A percentile compares a stretch with the other conserved stretches of the same genome.
phyloP scores from a whole-genome alignment of 2,888 invertebrate genomes.

The Ceraclea dissimilis region DNA sequence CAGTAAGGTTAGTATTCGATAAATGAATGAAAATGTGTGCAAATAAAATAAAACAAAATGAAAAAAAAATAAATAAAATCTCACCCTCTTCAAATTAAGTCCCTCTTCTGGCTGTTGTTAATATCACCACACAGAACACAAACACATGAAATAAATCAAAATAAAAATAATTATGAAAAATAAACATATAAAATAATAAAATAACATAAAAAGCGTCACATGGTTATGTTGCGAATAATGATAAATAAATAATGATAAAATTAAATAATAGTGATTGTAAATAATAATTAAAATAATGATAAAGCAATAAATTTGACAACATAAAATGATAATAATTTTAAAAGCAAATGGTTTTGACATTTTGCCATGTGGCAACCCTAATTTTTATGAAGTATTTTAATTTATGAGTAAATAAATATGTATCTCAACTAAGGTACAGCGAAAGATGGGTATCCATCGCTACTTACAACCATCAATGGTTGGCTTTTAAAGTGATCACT shows the following conservation, averaged over 20 bases:
- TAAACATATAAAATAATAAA: constrained; percentile 9
- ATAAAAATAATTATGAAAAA: constrained; percentile 16
- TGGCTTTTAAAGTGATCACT: too few relatives aligned
- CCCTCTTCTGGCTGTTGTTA: constrained; percentile 54
- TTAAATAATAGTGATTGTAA: background rate
- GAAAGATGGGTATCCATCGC: too few relatives aligned
- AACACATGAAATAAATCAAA: constrained; percentile 27
- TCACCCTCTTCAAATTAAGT: constrained; percentile 69
- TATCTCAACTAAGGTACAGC: too few relatives aligned
- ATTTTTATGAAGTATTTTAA: too few relatives aligned
- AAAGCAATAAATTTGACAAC: too few relatives aligned
- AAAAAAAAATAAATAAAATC: constrained; percentile 32
- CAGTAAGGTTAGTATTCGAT: too few relatives aligned
- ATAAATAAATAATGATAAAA: background rate
- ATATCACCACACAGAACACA: constrained; percentile 33
- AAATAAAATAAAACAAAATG: constrained; percentile 11
- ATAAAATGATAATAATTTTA: too few relatives aligned
- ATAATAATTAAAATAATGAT: too few relatives aligned
- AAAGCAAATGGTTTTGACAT: too few relatives aligned
- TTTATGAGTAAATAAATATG: too few relatives aligned
- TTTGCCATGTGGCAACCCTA: too few relatives aligned
- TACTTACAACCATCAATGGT: too few relatives aligned
- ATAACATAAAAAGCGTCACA: background rate
- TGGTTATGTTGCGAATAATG: background rate
- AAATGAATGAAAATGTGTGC: background rate